These are phyloP conservation scores for Oscheius myriophilus DNA, from an alignment of 2,888 invertebrate species.

Conservation along the genomic window DNA sequence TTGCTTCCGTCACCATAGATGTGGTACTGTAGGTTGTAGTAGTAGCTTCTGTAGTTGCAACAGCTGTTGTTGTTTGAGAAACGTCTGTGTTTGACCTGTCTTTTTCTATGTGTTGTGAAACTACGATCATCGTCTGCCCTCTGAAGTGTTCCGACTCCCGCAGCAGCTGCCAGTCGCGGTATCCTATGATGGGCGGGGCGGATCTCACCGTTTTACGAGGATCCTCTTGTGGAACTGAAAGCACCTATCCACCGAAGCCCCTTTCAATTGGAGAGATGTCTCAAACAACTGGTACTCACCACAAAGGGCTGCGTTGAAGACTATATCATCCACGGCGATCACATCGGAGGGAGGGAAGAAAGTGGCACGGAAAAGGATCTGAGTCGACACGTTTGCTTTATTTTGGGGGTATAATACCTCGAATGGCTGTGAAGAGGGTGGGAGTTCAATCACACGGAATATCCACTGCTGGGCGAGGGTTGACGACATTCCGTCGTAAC, in stretches of 20 bases:
- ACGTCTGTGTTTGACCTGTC: neutral
- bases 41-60: conserved; percentile 25
- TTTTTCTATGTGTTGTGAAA: conserved; percentile 36
- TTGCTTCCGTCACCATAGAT: neutral
- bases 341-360: conserved; percentile 62
- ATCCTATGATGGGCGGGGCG: conserved; percentile 38
- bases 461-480: conserved; percentile 66
- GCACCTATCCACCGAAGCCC: neutral
- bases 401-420: conserved; percentile 38
- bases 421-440: conserved; percentile 65
- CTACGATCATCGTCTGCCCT: conserved; percentile 55
- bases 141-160: conserved; percentile 42
- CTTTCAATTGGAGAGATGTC: neutral
- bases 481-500: conserved; percentile 61
- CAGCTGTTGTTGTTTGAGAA: conserved; percentile 20
- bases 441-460: conserved; percentile 58
- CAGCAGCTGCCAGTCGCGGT: conserved; percentile 48
- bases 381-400: neutral
- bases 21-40: neutral
- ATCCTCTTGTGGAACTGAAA: conserved; percentile 26
- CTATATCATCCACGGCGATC: conserved; percentile 65
- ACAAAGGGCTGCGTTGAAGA: conserved; percentile 63
- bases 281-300: conserved; percentile 44
- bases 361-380: conserved; percentile 61
- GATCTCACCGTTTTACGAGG: conserved; percentile 10